These are phyloP conservation scores for Dryadula phaetusa DNA, from an alignment of 2,888 invertebrate genomes.

Conservation along the genomic window DNA sequence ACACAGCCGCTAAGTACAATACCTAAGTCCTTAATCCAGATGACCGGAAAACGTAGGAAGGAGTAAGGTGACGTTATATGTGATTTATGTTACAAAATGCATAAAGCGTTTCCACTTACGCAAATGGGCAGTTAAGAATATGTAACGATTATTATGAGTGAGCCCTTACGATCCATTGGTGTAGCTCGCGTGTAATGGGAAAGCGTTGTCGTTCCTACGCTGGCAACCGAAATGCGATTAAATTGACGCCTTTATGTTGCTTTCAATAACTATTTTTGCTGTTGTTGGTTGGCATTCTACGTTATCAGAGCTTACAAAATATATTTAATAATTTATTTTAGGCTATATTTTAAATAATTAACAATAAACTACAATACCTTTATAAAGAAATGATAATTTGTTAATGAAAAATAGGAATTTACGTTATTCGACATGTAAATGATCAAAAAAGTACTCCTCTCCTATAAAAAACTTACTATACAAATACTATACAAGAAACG, in stretches of 20 bases:
- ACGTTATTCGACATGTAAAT: no score
- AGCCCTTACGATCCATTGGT: slow-evolving; percentile 34
- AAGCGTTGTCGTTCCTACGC: slow-evolving; percentile 37
- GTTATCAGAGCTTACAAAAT: slow-evolving; percentile 6
- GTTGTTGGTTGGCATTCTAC: slow-evolving; percentile 5
- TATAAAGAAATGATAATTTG: no score
- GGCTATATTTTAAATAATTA: no score
- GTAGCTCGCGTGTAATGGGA: slow-evolving; percentile 38
- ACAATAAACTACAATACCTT: no score
- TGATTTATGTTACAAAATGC: not conserved
- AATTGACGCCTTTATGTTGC: slow-evolving; percentile 43
- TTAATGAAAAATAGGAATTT: no score
- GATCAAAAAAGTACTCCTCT: no score
- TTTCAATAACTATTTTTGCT: slow-evolving; percentile 24
- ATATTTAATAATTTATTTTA: no score
- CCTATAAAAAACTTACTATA: not conserved
- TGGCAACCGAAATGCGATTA: slow-evolving; percentile 44
- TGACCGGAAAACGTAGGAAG: slow-evolving; percentile 9
- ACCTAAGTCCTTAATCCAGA: not conserved
- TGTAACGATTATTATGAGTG: slow-evolving; percentile 29
- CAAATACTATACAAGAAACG: not conserved
- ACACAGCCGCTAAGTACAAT: no score
- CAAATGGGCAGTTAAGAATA: slow-evolving; percentile 26
- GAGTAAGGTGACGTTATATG: not conserved
- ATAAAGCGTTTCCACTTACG: slow-evolving; percentile 25